Base-by-base conservation (phyloP, 2,113 vertebrate genomes). In the Hyaena hyaena region DNA sequence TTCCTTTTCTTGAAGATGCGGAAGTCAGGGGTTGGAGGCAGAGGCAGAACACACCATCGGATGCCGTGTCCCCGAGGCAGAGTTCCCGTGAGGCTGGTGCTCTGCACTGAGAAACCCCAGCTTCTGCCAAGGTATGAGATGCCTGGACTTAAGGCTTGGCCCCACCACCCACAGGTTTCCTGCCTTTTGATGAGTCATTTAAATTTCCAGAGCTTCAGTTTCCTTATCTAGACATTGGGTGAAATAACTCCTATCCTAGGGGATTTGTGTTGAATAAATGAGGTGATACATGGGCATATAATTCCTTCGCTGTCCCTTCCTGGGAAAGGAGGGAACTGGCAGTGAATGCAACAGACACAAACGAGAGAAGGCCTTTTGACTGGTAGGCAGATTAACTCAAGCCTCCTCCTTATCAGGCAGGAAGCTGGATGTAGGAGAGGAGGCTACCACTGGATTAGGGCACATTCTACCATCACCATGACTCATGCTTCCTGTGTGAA, bases 401-500 rank as follows among this genome's bases (percentile, higher is more conserved):
- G 16, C 10, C 83, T 83, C 66, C 10, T 87, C 74, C 74, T 63
- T 43, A 12, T 35, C 53, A 28, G 2, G 17, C 21, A 28, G 45
- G 4, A 79, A 93, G 33, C 10, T 11, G 1, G 8, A 16, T 10
- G 14, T 43, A 12, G 31, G 45, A 48, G 15, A 66, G 50, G 65
- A 86, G 84, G 63, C 19, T 23, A 26, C 61, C 31, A 17, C 65
- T 35, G 35, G 8, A 8, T 31, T 5, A 5, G 53, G 39, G 2
- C 5, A 3, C 23, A 28, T 58, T 9, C 39, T 33, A 3, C 26
- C 0, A 0, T 24, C 39, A 50, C 7, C 9, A 17, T 4, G n/a
- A 73, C 55, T 53, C 63, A 7, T 6, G 5, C 68, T 26, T n/a
- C 28, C 50, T 12, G 1, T 10, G 31, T 2, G n/a, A 48, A 31